Conservation (phyloP, 2,888 invertebrate genomes). For the Eurois occulta region DNA sequence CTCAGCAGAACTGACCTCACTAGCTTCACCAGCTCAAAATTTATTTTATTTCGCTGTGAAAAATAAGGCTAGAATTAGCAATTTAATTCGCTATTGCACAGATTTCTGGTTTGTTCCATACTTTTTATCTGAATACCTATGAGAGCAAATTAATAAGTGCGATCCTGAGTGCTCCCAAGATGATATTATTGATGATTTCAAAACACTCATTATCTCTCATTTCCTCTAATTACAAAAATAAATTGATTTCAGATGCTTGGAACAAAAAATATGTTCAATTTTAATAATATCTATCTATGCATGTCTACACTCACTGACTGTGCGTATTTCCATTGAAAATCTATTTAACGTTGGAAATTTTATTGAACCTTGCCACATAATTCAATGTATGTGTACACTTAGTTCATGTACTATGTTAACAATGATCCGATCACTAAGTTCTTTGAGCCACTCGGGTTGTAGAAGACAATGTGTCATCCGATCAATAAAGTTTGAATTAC, state of each 20-base stretch:
- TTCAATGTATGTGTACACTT: background rate
- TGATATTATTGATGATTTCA: constrained; percentile 16
- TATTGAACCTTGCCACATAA: background rate
- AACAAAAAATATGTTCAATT: constrained; percentile 64
- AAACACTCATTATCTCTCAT: constrained; percentile 57
- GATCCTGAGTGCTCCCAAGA: constrained; percentile 14
- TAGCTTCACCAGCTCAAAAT: background rate
- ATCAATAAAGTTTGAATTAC: background rate
- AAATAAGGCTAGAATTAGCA: background rate
- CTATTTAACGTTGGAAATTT: background rate
- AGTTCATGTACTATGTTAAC: background rate
- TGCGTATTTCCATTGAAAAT: constrained; percentile 40
- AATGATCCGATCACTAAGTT: background rate
- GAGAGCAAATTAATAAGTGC: constrained; percentile 35
- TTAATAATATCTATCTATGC: constrained; percentile 54
- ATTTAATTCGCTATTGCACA: no score
- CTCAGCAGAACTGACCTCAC: background rate
- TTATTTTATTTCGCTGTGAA: background rate
- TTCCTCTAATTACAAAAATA: constrained; percentile 66
- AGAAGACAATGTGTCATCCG: background rate
- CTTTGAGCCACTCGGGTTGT: background rate
- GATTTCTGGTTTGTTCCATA: background rate
- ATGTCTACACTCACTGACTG: constrained; percentile 27
- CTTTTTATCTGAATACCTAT: background rate
- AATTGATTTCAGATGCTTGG: constrained; percentile 62